Evolutionary conservation across 2,888 invertebrate genomes (phyloP), one percentile per base, ranked within the genome.

Genomic region (Lithosia quadra): DNA sequence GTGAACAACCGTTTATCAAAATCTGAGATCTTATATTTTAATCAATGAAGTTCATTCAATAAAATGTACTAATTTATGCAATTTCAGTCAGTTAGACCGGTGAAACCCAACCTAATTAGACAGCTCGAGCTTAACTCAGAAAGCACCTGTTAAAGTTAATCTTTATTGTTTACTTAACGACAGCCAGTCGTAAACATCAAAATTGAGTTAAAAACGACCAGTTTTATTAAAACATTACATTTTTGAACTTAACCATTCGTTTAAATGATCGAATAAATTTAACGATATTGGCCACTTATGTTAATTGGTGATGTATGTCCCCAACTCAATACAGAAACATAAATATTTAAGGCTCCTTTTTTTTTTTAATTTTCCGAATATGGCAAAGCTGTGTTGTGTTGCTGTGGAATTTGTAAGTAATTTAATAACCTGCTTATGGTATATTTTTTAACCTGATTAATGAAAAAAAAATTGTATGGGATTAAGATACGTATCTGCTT

Each of bases 161-260:
- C 49, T 49, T 49, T 49, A 49, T n/a, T 49, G 49, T 49, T n/a
- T 49, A 9, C n/a, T 49, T 49, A 49, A n/a, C n/a, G 55, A 61
- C 67, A 67, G 28, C 61, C 24, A 60, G 43, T 18, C 62, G 70
- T 79, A 68, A 75, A 79, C 62, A 74, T 79, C 67, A 67, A 62
- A 70, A 77, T 74, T 74, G 72, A 70, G 58, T 68, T 69, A 63
- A 74, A 74, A 67, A 65, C 63, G 43, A 57, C 22, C 63, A 65
- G 22, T 36, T 69, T 66, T 65, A 76, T 74, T 74, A 34, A 11
- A 10, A 34, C 33, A 69, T 74, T 71, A 61, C 71, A 49, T n/a
- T 43, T 15, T n/a, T 49, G n/a, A 49, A 49, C n/a, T 8, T n/a
- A n/a, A n/a, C 8, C n/a, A n/a, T 18, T 18, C 18, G 18, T 74